Evolutionary conservation across 2,888 invertebrate genomes (phyloP).

Genomic region (Steinernema scapterisci): DNA sequence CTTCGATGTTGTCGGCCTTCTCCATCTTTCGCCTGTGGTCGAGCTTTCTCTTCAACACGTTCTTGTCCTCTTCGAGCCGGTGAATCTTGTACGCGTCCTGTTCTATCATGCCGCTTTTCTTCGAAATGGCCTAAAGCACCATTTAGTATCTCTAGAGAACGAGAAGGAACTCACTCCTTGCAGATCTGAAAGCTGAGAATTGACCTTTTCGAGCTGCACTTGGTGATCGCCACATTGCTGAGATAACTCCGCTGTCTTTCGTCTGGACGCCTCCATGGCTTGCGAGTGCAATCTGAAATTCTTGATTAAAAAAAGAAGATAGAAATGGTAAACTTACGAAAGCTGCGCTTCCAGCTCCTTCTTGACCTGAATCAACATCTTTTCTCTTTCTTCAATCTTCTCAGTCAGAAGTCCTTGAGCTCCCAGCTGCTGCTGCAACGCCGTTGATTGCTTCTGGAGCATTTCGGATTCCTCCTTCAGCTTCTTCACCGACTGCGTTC

Average conservation of each 20-base stretch:
- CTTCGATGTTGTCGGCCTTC: conserved; percentile 89
- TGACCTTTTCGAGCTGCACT: conserved; percentile 94
- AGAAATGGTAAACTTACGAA: conserved; percentile 12
- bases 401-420: conserved; percentile 91
- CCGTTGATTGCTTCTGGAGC: conserved; percentile 82
- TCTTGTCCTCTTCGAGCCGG: conserved; percentile 77
- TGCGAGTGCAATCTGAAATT: conserved; percentile 80
- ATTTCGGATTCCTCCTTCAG: conserved; percentile 92
- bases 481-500: conserved; percentile 91
- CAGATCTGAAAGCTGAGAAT: conserved; percentile 95
- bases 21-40: conserved; percentile 97
- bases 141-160: not conserved
- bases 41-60: conserved; percentile 85
- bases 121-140: conserved; percentile 83
- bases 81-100: conserved; percentile 95
- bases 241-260: conserved; percentile 94
- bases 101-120: conserved; percentile 92
- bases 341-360: conserved; percentile 92
- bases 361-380: conserved; percentile 86
- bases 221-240: conserved; percentile 96
- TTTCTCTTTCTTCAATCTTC: conserved; percentile 92
- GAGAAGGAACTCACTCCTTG: conserved; percentile 71
- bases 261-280: conserved; percentile 95
- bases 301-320: not conserved
- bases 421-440: conserved; percentile 79